Evolutionary conservation across 2,888 invertebrate species (phyloP).

Genomic region (Phyto melanocephala): DNA sequence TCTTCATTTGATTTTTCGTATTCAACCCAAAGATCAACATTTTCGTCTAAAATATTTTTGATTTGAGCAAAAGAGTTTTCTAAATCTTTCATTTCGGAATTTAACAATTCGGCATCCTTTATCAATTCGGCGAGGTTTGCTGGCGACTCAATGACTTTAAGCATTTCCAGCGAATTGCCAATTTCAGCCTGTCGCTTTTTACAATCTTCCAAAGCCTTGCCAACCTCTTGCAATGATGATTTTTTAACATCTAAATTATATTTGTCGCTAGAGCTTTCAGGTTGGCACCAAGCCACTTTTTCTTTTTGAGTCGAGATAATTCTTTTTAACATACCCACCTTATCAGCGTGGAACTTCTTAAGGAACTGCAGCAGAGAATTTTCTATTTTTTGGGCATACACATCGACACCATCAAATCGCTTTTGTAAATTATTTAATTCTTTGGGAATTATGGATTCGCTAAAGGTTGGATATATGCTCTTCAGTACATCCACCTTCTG

Average conservation of each 20-base stretch:
- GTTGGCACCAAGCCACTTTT: conserved; percentile 94
- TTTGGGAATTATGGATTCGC: conserved; percentile 87
- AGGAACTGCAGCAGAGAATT: conserved; percentile 88
- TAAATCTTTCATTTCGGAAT: conserved; percentile 85
- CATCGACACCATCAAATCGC: conserved; percentile 87
- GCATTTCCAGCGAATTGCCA: conserved; percentile 84
- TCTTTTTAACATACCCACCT: conserved; percentile 88
- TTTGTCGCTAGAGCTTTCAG: conserved; percentile 92
- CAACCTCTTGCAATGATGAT: conserved; percentile 87
- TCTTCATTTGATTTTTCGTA: conserved; percentile 89
- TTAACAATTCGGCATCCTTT: conserved; percentile 84
- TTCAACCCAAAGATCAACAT: conserved; percentile 87
- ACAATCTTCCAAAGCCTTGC: conserved; percentile 86
- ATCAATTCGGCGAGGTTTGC: conserved; percentile 84
- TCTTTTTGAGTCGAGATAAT: conserved; percentile 90
- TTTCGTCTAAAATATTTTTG: conserved; percentile 83
- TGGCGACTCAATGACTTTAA: conserved; percentile 86
- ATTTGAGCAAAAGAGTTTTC: conserved; percentile 85
- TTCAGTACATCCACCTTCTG: conserved; percentile 86
- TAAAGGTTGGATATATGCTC: conserved; percentile 87
- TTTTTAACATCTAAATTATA: conserved; percentile 95
- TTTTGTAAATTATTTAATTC: conserved; percentile 91
- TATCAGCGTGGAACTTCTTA: conserved; percentile 92
- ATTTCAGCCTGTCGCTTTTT: conserved; percentile 84
- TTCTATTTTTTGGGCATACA: conserved; percentile 90